phyloP scores from a whole-genome alignment of 92 coral and sea anemone species.

The Epizoanthus ramosus region DNA sequence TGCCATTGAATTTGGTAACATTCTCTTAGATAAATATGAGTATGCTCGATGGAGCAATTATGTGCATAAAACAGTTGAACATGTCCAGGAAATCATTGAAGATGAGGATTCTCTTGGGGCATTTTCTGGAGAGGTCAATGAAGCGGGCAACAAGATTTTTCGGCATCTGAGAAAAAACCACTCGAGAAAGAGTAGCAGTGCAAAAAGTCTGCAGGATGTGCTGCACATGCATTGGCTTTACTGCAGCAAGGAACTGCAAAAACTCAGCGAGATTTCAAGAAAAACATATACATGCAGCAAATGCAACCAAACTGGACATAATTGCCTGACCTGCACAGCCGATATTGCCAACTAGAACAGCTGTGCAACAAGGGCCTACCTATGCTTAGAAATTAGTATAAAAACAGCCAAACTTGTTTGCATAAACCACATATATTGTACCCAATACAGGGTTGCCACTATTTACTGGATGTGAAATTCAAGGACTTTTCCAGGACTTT shows the following conservation, averaged over 20 bases:
- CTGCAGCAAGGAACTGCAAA: too few species aligned
- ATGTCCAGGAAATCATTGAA: constrained; percentile 46
- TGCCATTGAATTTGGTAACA: constrained; percentile 41
- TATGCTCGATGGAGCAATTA: constrained; percentile 53
- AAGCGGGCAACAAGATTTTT: constrained; percentile 50
- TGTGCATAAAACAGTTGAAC: constrained; percentile 47
- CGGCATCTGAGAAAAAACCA: constrained; percentile 48
- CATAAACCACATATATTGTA: too few species aligned
- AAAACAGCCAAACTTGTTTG: too few species aligned
- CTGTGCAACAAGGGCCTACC: neutral
- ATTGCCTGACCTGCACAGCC: constrained; percentile 41
- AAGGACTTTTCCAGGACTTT: constrained; percentile 11
- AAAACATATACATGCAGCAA: too few species aligned
- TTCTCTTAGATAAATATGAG: constrained; percentile 17
- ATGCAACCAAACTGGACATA: constrained; percentile 41
- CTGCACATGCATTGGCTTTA: constrained; percentile 46
- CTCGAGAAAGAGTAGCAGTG: constrained; percentile 39
- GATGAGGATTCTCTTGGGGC: constrained; percentile 36
- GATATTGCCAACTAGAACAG: constrained; percentile 6
- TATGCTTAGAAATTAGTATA: too few species aligned
- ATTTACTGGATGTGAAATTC: too few species aligned
- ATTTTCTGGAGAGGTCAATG: constrained; percentile 52
- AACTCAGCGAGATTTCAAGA: too few species aligned
- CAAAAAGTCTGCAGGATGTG: constrained; percentile 36
- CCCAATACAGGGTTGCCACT: too few species aligned